Evolutionary conservation across 2,797 vertebrate species (phyloP).

Genomic region (Sebastiscus albofasciatus): DNA sequence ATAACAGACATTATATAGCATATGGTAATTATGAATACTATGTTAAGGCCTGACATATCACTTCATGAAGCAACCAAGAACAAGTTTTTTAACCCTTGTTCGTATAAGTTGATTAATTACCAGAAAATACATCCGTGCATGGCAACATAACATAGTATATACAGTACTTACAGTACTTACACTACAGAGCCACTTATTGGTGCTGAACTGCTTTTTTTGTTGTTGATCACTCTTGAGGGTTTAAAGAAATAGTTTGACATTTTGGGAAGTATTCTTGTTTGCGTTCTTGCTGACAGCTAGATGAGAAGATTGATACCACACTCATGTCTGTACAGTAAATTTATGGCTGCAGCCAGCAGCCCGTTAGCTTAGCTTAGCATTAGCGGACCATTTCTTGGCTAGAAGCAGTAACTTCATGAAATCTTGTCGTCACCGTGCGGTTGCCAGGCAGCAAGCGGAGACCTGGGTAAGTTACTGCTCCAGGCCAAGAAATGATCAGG

Average conservation of each 20-base stretch:
- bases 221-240: background rate
- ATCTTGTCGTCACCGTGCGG: background rate
- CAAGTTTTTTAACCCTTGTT: background rate
- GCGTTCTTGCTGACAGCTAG: background rate
- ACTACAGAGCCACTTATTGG: background rate
- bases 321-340: background rate
- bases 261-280: background rate
- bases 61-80: slow-evolving; percentile 13
- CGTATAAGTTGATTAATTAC: background rate
- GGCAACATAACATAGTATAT: background rate
- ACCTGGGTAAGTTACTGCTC: background rate
- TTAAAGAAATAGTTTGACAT: background rate
- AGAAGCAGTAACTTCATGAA: background rate
- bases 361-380: background rate
- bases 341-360: background rate
- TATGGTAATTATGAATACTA: slow-evolving; percentile 20
- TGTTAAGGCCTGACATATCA: slow-evolving; percentile 2
- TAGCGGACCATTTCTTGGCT: background rate
- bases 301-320: background rate
- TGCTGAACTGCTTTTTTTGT: background rate
- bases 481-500: background rate
- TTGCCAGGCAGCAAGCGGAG: background rate
- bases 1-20: slow-evolving; percentile 35
- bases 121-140: background rate
- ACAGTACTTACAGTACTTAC: background rate